Conservation (phyloP, 2,113 vertebrate genomes). For the Vulpes ferrilata region DNA sequence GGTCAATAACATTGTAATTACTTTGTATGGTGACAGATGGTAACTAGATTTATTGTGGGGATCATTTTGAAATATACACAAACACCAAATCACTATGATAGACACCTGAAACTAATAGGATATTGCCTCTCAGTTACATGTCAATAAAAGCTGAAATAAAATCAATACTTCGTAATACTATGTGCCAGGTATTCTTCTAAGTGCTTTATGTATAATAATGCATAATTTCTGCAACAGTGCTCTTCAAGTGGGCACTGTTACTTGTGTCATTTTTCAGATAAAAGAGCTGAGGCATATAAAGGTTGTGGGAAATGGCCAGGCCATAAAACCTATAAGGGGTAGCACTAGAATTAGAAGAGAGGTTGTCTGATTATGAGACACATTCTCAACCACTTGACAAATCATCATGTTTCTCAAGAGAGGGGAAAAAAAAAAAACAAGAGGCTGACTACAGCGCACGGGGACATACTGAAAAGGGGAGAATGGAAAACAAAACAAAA, state of each 20-base stretch:
- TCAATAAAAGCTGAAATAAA: neutral
- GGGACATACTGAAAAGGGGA: neutral
- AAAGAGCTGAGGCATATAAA: neutral
- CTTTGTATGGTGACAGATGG: neutral
- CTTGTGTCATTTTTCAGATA: neutral
- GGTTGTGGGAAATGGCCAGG: neutral
- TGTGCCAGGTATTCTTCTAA: neutral
- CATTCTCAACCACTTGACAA: neutral
- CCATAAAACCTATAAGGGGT: neutral
- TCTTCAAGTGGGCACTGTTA: neutral
- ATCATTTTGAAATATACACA: neutral
- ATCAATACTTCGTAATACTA: neutral
- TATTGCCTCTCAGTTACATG: neutral
- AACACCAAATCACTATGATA: neutral
- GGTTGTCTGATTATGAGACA: neutral
- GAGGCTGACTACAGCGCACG: neutral
- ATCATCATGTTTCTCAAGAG: neutral
- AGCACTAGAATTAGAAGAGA: neutral
- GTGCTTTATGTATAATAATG: neutral
- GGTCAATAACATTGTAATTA: neutral
- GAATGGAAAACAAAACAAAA: neutral
- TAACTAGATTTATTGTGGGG: neutral
- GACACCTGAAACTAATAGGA: neutral
- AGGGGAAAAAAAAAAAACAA: neutral
- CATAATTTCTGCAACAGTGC: rapidly evolving